A percentile compares a stretch with the other conserved stretches of the same genome.
Conservation (phyloP, 2,113 vertebrate species). For the Lontra canadensis region DNA sequence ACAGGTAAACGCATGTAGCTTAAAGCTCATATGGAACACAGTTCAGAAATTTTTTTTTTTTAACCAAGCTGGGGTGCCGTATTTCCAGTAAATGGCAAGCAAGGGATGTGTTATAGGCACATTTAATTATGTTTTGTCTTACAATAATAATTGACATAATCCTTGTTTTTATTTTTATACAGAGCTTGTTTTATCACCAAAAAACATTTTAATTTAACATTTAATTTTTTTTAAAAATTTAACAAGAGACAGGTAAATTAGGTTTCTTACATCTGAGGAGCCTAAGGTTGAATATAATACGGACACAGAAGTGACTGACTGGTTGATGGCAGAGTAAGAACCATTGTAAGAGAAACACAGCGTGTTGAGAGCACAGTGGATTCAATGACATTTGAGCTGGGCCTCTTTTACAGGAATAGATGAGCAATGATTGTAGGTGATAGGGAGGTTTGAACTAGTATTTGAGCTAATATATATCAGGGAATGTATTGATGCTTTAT, state of each 20-base stretch:
- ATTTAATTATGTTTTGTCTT: not conserved
- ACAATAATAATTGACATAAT: not conserved
- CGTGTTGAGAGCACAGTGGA: not conserved
- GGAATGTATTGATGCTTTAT: not conserved
- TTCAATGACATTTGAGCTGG: not conserved
- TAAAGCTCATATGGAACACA: not conserved
- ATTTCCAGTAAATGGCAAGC: not conserved
- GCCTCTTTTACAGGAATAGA: not conserved
- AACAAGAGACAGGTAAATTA: not conserved
- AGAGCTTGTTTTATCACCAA: not conserved
- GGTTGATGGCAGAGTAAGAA: not conserved
- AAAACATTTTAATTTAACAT: not conserved
- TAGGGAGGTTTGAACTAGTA: not conserved
- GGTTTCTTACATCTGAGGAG: not conserved
- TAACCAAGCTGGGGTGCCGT: not conserved
- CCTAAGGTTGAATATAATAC: not conserved
- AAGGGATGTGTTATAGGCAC: not conserved
- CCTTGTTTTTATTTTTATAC: constrained; percentile 20
- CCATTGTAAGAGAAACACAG: not conserved
- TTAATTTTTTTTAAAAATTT: not conserved
- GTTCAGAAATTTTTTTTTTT: not conserved
- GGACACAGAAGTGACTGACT: not conserved
- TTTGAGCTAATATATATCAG: not conserved
- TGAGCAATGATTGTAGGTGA: not conserved
- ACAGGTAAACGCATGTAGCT: not conserved